A percentile compares a stretch with the other conserved stretches of the same genome.
Evolutionary conservation across 2,113 vertebrate species (phyloP).

Genomic region (Enhydra lutris): DNA sequence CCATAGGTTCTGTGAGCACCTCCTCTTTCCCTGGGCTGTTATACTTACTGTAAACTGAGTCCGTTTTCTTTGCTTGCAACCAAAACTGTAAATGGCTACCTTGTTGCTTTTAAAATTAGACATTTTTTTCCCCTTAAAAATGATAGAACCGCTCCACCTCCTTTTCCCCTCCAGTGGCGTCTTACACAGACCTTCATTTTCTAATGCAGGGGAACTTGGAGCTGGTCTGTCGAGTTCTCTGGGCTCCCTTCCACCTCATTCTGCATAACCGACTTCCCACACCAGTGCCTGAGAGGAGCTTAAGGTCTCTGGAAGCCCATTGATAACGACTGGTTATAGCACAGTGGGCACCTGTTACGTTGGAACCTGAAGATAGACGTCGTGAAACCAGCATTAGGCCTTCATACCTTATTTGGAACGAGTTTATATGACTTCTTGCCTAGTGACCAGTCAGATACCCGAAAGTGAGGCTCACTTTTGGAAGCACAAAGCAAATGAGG

Average conservation of each 20-base stretch:
- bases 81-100: not conserved
- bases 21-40: not conserved
- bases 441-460: not conserved
- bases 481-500: not conserved
- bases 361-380: not conserved
- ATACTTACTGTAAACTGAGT: not conserved
- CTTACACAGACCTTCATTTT: not conserved
- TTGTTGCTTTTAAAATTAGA: not conserved
- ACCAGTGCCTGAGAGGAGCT: not conserved
- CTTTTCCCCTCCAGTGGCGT: not conserved
- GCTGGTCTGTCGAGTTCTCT: not conserved
- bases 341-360: not conserved
- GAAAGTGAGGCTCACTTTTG: not conserved
- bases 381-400: fast-evolving
- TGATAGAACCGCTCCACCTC: not conserved
- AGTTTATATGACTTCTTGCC: not conserved
- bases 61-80: not conserved
- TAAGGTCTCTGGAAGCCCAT: not conserved
- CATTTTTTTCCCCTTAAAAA: not conserved
- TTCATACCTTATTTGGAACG: not conserved
- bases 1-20: fast-evolving
- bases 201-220: fast-evolving
- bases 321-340: not conserved
- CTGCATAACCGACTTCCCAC: not conserved
- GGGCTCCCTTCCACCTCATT: not conserved